These are phyloP conservation scores for Ophion ventricosus DNA, from an alignment of 2,888 invertebrate genomes.

Conservation along the genomic window DNA sequence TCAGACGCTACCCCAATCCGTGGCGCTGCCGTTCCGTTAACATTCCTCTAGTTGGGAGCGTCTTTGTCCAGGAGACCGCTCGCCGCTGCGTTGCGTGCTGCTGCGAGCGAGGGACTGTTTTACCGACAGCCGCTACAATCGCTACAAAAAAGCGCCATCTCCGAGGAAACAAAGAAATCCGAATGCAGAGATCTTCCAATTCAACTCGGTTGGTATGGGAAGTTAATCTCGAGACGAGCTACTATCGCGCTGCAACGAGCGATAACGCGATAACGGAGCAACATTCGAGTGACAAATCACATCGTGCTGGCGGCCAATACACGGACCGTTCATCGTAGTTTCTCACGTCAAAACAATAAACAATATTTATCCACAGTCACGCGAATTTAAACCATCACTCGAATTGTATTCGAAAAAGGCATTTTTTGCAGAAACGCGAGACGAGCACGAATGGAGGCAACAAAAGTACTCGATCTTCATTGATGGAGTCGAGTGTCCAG, in stretches of 20 bases:
- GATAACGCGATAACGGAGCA: slow-evolving; percentile 1
- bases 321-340: not conserved
- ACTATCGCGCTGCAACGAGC: slow-evolving; percentile 7
- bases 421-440: slow-evolving; percentile 11
- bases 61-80: no score
- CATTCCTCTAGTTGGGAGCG: no score
- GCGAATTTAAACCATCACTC: not conserved
- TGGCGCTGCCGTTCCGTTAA: no score
- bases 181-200: not conserved
- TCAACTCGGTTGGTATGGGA: no score
- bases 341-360: not conserved
- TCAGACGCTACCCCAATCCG: no score
- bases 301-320: not conserved
- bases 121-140: not conserved
- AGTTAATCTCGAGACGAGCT: not conserved
- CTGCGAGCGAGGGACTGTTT: no score
- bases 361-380: slow-evolving; percentile 1
- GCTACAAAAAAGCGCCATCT: not conserved
- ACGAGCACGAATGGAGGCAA: slow-evolving; percentile 21
- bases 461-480: not conserved
- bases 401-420: not conserved
- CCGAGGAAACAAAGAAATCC: not conserved
- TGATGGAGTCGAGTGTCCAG: slow-evolving; percentile 52
- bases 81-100: no score
- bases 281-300: not conserved